Percentiles rank a stretch among this genome's conserved stretches.
Evolutionary conservation across 2,888 invertebrate genomes (phyloP).

Genomic region (Microplitis manilae): DNA sequence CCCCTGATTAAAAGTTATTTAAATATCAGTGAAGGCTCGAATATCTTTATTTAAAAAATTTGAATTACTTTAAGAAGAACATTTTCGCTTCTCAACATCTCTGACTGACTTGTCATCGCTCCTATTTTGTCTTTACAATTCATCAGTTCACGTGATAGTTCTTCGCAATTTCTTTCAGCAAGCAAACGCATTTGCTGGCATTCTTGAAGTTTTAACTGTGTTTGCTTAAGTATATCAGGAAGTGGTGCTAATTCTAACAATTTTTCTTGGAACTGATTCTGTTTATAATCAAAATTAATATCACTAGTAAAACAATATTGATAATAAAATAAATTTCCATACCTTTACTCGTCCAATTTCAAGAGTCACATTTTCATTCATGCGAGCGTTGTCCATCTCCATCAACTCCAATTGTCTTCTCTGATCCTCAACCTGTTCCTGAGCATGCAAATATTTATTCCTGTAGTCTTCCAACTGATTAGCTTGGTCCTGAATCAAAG

Average conservation of each 20-base stretch:
- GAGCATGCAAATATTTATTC: constrained; percentile 77
- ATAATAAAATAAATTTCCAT: constrained; percentile 23
- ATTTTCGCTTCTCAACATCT: constrained; percentile 61
- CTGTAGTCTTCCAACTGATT: constrained; percentile 80
- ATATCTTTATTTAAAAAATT: neutral
- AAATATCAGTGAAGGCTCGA: neutral
- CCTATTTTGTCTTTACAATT: constrained; percentile 76
- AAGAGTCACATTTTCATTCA: constrained; percentile 81
- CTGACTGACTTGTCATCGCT: constrained; percentile 63
- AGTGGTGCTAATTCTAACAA: constrained; percentile 80
- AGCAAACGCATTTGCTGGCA: constrained; percentile 79
- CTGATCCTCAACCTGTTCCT: constrained; percentile 81
- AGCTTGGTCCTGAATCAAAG: constrained; percentile 78
- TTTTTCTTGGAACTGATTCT: constrained; percentile 81
- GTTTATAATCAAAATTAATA: constrained; percentile 2
- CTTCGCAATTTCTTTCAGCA: constrained; percentile 79
- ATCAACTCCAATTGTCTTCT: constrained; percentile 79
- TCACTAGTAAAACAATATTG: neutral
- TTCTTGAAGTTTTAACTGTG: constrained; percentile 79
- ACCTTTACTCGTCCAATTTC: constrained; percentile 81
- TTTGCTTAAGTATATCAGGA: constrained; percentile 80
- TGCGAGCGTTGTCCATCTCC: constrained; percentile 81
- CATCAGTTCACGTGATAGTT: constrained; percentile 78
- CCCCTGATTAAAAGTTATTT: constrained; percentile 46
- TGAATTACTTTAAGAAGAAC: constrained; percentile 55